phyloP scores from a whole-genome alignment of 2,797 vertebrate genomes.

The Yasuhikotakia modesta region DNA sequence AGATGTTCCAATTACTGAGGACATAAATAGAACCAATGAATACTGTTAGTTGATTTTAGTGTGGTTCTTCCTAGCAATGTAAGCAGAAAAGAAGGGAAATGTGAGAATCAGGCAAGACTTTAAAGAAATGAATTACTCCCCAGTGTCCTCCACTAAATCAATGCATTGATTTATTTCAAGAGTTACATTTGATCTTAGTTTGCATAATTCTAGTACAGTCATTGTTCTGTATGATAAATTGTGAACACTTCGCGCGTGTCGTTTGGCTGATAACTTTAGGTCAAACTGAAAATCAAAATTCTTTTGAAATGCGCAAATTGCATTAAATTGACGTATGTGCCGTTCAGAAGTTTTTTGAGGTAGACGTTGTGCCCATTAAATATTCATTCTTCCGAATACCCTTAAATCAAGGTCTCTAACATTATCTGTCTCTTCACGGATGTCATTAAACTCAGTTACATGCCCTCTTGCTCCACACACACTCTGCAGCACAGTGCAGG shows the following conservation, averaged over 20 bases:
- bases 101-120: slow-evolving; percentile 28
- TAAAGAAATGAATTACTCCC: slow-evolving; percentile 27
- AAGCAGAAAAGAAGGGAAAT: slow-evolving; percentile 26
- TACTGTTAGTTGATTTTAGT: neutral
- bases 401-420: slow-evolving; percentile 50
- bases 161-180: slow-evolving; percentile 22
- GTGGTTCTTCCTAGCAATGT: slow-evolving; percentile 33
- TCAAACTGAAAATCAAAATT: neutral
- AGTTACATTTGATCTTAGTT: slow-evolving; percentile 46
- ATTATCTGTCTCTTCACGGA: slow-evolving; percentile 46
- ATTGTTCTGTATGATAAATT: neutral
- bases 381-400: slow-evolving; percentile 47
- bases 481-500: slow-evolving; percentile 13
- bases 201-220: neutral
- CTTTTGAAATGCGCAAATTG: slow-evolving; percentile 2
- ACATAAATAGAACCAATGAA: neutral
- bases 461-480: slow-evolving; percentile 37
- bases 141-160: slow-evolving; percentile 11
- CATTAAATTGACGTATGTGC: neutral
- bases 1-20: slow-evolving; percentile 8
- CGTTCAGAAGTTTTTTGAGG: slow-evolving; percentile 5
- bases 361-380: slow-evolving; percentile 31
- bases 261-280: neutral
- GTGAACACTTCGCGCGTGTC: neutral
- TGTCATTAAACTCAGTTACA: slow-evolving; percentile 40